Percentiles rank a stretch among this genome's conserved stretches.
Conservation (phyloP, 2,113 vertebrate genomes). For the Chaetodon auriga region DNA sequence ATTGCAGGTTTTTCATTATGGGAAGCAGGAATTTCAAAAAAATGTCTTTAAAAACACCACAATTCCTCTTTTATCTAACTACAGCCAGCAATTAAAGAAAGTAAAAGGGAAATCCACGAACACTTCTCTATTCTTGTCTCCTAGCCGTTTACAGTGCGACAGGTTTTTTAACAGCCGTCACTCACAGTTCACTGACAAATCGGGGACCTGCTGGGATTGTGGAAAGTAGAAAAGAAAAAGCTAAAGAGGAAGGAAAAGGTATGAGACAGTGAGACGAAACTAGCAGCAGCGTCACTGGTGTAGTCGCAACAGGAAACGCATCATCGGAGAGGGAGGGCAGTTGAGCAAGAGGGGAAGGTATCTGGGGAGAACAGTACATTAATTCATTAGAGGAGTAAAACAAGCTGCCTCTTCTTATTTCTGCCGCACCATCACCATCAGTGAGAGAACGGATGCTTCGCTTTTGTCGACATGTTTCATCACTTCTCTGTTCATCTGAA, state of each 20-base stretch:
- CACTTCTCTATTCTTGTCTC: conserved; percentile 6
- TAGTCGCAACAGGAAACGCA: conserved; percentile 57
- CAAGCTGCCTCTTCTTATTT: neutral
- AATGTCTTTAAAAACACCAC: neutral
- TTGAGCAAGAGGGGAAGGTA: conserved; percentile 1
- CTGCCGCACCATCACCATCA: neutral
- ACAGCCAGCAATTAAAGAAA: neutral
- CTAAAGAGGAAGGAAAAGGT: conserved; percentile 54
- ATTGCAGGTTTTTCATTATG: neutral
- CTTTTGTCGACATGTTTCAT: neutral
- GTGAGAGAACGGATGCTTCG: neutral
- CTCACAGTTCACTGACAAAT: neutral
- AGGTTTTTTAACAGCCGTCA: neutral
- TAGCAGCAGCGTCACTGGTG: conserved; percentile 27
- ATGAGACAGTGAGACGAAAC: conserved; percentile 28
- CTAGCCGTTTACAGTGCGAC: neutral
- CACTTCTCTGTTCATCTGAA: neutral
- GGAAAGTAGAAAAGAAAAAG: conserved; percentile 37
- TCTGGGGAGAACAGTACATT: conserved; percentile 1
- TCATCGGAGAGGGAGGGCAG: conserved; percentile 42
- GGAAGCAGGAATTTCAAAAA: neutral
- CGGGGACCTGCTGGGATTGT: neutral
- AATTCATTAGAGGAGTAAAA: neutral
- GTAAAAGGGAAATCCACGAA: conserved; percentile 26
- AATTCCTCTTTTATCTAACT: neutral